Evolutionary conservation across 2,888 invertebrate species (phyloP), one percentile per base, ranked within the genome.

Genomic region (Cheilosia grossa): DNA sequence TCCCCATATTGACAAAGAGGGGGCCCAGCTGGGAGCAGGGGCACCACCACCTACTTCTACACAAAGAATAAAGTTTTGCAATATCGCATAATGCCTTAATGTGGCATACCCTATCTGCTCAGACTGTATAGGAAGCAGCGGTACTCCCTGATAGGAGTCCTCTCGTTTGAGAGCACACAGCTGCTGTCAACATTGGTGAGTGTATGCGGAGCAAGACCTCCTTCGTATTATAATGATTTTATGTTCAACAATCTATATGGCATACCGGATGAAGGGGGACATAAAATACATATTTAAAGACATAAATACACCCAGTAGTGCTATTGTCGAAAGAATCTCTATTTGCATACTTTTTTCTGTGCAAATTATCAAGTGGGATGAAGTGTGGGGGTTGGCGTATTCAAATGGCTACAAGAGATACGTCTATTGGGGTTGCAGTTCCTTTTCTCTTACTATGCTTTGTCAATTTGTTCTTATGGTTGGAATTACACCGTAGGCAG

Each of bases 61-160:
- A 67, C 67, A 79, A 78, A 78, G 70, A 70, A 70, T 47, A 74
- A 83, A 83, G 63, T 83, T 82, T 79, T 83, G 73, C 78, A 79
- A 83, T 83, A 83, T 83, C 82, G 79, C 73, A 74, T 83, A 83
- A 83, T 83, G 78, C 78, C 78, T 79, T 83, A 74, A 83, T 83
- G 82, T 74, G 78, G 79, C 78, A 79, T 77, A 83, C 79, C 82
- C 78, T 74, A 78, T 82, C 78, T 67, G 30, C 51, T 56, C 37
- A 42, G 58, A 54, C 15, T 42, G 5, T 24, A 37, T 3, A 47
- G 56, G 47, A 51, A 53, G 15, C 42, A 56, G 44, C 21, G 37
- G 51, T 27, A 37, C 6, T 27, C 19, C 30, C 30, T 9, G n/a
- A 58, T 24, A 44, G 67, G 54, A 42, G 21, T 64, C 10, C 37